These are phyloP conservation scores for Coreoperca whiteheadi DNA, from an alignment of 2,113 vertebrate genomes.

Conservation along the genomic window DNA sequence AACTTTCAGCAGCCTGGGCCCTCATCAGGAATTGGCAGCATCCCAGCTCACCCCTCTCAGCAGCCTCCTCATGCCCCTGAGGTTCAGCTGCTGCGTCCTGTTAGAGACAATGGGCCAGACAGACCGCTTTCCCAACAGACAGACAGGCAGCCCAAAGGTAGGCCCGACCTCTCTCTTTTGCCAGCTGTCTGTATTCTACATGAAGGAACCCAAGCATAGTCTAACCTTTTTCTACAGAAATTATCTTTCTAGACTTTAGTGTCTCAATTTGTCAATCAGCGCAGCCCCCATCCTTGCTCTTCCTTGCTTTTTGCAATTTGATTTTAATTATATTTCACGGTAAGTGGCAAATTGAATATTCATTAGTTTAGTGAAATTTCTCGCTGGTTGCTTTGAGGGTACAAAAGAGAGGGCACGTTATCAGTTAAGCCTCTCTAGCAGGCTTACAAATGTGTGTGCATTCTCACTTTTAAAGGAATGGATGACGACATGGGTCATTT, in stretches of 20 bases:
- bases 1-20: conserved; percentile 81
- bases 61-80: conserved; percentile 72
- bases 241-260: background rate
- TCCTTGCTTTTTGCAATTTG: conserved; percentile 31
- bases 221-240: conserved; percentile 28
- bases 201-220: conserved; percentile 23
- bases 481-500: background rate
- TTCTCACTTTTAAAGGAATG: background rate
- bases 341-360: conserved; percentile 69
- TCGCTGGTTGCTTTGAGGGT: conserved; percentile 32
- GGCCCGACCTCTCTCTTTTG: conserved; percentile 49
- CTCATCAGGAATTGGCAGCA: conserved; percentile 80
- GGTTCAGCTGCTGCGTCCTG: conserved; percentile 79
- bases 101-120: conserved; percentile 77
- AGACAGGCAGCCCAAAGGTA: conserved; percentile 77
- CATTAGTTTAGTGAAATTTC: conserved; percentile 43
- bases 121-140: conserved; percentile 64
- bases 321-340: conserved; percentile 56
- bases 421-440: background rate
- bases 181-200: conserved; percentile 10
- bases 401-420: background rate
- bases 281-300: background rate
- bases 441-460: conserved; percentile 1
- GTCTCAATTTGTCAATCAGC: conserved; percentile 18
- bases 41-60: conserved; percentile 72